Base-by-base conservation (phyloP, 2,888 invertebrate species). In the Ormyrus nitidulus region DNA sequence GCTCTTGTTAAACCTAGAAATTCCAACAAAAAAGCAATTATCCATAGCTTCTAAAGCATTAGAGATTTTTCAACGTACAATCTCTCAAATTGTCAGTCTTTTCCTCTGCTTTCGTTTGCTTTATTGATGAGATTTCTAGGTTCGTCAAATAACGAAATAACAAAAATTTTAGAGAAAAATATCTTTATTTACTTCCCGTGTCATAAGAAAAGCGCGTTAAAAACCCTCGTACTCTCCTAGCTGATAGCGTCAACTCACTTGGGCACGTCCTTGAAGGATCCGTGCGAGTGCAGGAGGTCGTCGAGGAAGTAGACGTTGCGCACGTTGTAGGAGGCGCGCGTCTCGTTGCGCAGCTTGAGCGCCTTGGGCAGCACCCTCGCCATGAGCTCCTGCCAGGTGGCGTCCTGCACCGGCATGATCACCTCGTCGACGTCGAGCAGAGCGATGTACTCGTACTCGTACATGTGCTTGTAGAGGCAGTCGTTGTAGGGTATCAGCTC, bases 401-500 rank as follows among this genome's bases (percentile, higher is more conserved):
- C 89, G 86, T 94, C 94, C 85, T 94, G 93, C 84, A 95, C 92
- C 7, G 98, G 98, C 94, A 98, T 97, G 85, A 98, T 97, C 77
- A 98, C 96, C 91, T 98, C 98, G 91, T 98, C 98, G 83, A 97
- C 96, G 90, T 98, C 98, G 73, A 98, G 92, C 80, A 98, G 92
- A n/a, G 96, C 96, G 75, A 98, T 95, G 91, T 96, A 97, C 83
- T 96, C 94, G 91, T 98, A 98, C 83, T 95, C 93, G 90, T 97
- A 96, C 92, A 98, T 94, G 89, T 98, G 96, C 89, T 96, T 95
- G 92, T 98, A 98, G 75, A 98, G 93, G 88, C 98, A 98, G 91
- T 98, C 98, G 91, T 98, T 98, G 92, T 98, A 98, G 10, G 98
- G 98, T 85, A 98, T 96, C 81, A 98, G 93, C 91, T 98, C 98